Conservation (phyloP, 2,797 vertebrate species). For the Chelonia mydas region DNA sequence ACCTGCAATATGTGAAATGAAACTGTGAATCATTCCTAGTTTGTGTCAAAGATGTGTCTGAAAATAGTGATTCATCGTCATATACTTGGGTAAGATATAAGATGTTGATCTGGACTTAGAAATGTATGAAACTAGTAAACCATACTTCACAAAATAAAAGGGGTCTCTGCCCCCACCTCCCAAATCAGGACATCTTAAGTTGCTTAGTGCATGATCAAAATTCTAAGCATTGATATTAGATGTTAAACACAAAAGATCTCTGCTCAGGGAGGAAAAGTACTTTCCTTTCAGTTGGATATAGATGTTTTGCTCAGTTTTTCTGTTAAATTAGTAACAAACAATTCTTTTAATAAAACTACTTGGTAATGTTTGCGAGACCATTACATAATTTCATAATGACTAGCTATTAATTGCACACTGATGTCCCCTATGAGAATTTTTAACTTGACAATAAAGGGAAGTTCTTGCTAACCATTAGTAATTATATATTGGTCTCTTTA, state of each 20-base stretch:
- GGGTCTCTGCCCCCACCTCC: not conserved
- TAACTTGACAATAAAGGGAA: not conserved
- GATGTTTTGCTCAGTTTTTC: not conserved
- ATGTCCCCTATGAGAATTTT: not conserved
- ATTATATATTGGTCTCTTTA: not conserved
- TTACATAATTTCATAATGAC: not conserved
- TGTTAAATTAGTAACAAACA: not conserved
- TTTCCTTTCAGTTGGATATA: not conserved
- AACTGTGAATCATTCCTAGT: not conserved
- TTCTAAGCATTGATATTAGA: not conserved
- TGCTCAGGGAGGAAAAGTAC: not conserved
- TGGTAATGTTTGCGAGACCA: not conserved
- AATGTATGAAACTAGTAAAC: not conserved
- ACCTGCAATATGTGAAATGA: not conserved
- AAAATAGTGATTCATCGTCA: not conserved
- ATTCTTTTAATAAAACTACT: not conserved
- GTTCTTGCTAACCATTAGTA: conserved; percentile 27
- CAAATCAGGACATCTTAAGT: not conserved
- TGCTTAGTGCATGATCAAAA: not conserved
- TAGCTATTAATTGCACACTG: not conserved
- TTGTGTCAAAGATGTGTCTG: not conserved
- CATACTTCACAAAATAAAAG: not conserved
- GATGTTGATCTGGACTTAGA: not conserved
- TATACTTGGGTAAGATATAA: not conserved
- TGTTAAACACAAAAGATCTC: not conserved